phyloP scores from a whole-genome alignment of 1,140 invertebrate species.

The Euglossa dilemma region DNA sequence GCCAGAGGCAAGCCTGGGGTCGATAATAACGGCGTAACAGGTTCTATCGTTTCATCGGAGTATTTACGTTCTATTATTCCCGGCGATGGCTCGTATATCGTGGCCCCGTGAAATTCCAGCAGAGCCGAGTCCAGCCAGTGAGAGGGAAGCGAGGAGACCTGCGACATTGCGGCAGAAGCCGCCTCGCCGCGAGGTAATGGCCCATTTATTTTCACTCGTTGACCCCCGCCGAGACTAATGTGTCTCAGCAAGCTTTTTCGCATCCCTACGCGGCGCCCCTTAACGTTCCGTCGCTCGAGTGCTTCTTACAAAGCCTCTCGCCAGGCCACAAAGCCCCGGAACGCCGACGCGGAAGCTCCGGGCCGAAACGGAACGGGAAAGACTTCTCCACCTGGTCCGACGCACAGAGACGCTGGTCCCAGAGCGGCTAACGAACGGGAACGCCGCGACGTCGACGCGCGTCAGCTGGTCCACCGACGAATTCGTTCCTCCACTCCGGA shows the following conservation, averaged over 20 bases:
- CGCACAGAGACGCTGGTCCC: neutral
- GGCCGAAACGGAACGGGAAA: neutral
- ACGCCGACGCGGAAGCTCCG: constrained; percentile 32
- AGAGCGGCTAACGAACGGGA: neutral
- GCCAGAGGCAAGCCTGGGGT: neutral
- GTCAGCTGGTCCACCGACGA: neutral
- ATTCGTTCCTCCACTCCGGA: too few species aligned
- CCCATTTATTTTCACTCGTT: constrained; percentile 75
- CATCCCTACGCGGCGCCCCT: constrained; percentile 54
- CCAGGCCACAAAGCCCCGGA: constrained; percentile 40
- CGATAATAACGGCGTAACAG: constrained; percentile 60
- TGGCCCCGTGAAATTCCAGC: constrained; percentile 60
- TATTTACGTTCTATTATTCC: constrained; percentile 69
- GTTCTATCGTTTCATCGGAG: constrained; percentile 62
- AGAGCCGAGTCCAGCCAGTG: neutral
- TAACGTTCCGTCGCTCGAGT: constrained; percentile 55
- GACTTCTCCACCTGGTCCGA: neutral
- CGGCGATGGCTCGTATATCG: constrained; percentile 51
- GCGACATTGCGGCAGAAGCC: constrained; percentile 51
- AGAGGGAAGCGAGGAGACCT: neutral
- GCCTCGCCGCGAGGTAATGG: constrained; percentile 68
- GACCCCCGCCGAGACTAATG: constrained; percentile 73
- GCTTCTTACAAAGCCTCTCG: constrained; percentile 40
- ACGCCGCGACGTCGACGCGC: constrained; percentile 14
- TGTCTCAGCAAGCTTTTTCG: constrained; percentile 71